These are phyloP conservation scores for Semotilus atromaculatus DNA, from an alignment of 2,797 vertebrate genomes.

Conservation along the genomic window DNA sequence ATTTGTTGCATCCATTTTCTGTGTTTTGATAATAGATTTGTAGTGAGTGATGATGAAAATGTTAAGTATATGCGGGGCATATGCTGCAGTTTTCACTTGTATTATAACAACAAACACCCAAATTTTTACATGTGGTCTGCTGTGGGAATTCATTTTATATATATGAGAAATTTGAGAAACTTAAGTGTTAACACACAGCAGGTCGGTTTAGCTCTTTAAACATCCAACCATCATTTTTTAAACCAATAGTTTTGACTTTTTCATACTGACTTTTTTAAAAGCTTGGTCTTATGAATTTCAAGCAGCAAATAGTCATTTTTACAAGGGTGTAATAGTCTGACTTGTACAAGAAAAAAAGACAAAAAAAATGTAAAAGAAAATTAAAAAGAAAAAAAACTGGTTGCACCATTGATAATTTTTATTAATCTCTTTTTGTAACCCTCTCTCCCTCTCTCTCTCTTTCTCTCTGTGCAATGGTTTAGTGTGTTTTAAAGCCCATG, in stretches of 20 bases:
- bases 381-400: not conserved
- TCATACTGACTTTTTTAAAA: slow-evolving; percentile 45
- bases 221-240: slow-evolving; percentile 37
- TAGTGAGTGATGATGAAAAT: slow-evolving; percentile 35
- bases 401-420: slow-evolving; percentile 67
- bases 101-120: slow-evolving; percentile 12
- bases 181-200: slow-evolving; percentile 44
- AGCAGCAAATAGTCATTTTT: slow-evolving; percentile 76
- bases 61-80: slow-evolving; percentile 61
- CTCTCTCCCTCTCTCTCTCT: slow-evolving; percentile 30
- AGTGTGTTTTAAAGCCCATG: slow-evolving; percentile 33
- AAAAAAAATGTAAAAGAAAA: not conserved
- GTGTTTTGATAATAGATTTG: slow-evolving; percentile 46
- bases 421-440: slow-evolving; percentile 65
- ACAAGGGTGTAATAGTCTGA: slow-evolving; percentile 62
- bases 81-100: slow-evolving; percentile 37
- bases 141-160: slow-evolving; percentile 35
- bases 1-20: slow-evolving; percentile 60
- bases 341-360: slow-evolving; percentile 58
- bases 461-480: slow-evolving; percentile 61
- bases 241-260: slow-evolving; percentile 25
- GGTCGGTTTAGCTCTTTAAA: slow-evolving; percentile 28
- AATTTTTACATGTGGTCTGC: slow-evolving; percentile 46
- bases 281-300: slow-evolving; percentile 62
- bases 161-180: slow-evolving; percentile 12